Base-by-base conservation (phyloP, 2,113 vertebrate genomes). In the Melanocharis versteri region DNA sequence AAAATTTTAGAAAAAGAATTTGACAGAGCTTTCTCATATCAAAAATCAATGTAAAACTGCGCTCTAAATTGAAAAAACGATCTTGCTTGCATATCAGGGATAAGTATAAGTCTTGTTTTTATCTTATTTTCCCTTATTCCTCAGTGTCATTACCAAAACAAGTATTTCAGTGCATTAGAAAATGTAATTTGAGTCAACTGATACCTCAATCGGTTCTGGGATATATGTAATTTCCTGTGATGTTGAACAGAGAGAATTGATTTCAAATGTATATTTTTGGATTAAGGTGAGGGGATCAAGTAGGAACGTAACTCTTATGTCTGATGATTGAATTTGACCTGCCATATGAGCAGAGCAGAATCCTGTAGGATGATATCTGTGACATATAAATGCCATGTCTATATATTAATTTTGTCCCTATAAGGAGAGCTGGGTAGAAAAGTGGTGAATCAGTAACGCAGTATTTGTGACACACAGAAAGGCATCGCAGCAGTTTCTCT, bases 131-230 rank as follows among this genome's bases (percentile, higher is more conserved):
- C 54, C 35, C 37, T 86, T 93, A 92, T 93, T 90, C 75, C 75
- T 92, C 51, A 26, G 75, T 77, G 72, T 92, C 64, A 60, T 88
- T 95, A 94, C 64, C 90, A 86, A 94, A 95, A 77, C 71, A 73
- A 91, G 85, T 66, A 88, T 86, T 95, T 91, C 92, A 90, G 54
- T 83, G 64, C 62, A 94, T 95, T 94, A 95, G 82, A 94, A 93
- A 94, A 93, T 77, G 79, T 80, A 93, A 96, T 94, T 91, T 94
- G 79, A 93, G 73, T 71, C 91, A 94, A 89, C 53, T 72, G 84
- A 90, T 92, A 88, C 71, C 75, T 94, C 75, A 93, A 19, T 92
- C 22, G 8, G 60, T 92, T 86, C 71, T 94, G 75, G 90, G 68
- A 88, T 77, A 70, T 61, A 17, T 88, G 75, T 85, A 91, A 93